Base-by-base conservation (phyloP, 2,888 invertebrate species). In the Tachystola acroxantha region DNA sequence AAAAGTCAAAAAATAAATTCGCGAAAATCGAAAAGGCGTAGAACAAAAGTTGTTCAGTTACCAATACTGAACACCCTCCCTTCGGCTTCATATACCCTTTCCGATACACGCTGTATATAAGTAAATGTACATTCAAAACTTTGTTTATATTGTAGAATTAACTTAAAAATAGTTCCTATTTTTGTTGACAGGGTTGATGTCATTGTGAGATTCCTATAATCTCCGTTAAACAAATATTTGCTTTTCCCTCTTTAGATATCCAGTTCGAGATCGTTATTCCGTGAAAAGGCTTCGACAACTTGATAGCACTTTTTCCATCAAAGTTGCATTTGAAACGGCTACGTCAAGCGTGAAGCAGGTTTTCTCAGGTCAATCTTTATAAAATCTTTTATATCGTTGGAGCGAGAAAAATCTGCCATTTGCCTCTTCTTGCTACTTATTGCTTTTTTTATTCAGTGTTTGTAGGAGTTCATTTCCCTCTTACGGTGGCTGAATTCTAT, bases 311-410 rank as follows among this genome's bases (percentile, higher is more conserved):
- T 45, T 52, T 42, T 42, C 29, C 39, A 45, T 33, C 24, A 24
- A 35, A 40, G 45, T 47, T 47, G 42, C 48, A 54, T 50, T 52
- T 39, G 36, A 42, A 47, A 39, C 39, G 37, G 35, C 32, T 28
- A 12, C 30, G 42, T 32, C 36, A 39, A 37, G 37, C 39, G 39
- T 40, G 20, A 42, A 42, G 35, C 39, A 32, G 37, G 31, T 45
- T 46, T 44, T 34, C 42, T 31, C 22, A 41, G 42, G 44, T 53
- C 46, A 55, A 55, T 46, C 42, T 44, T 40, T 43, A 32, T 40
- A 36, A 48, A 52, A 53, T 53, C 40, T 38, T 37, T 42, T 38
- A 40, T 33, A 37, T 31, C 35, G 19, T 16, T 32, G 16, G 33
- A 40, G 32, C 36, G 34, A 20, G 37, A 36, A 33, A 29, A 19